Evolutionary conservation across 2,113 vertebrate species (phyloP).

Genomic region (Mionectes macconnelli): DNA sequence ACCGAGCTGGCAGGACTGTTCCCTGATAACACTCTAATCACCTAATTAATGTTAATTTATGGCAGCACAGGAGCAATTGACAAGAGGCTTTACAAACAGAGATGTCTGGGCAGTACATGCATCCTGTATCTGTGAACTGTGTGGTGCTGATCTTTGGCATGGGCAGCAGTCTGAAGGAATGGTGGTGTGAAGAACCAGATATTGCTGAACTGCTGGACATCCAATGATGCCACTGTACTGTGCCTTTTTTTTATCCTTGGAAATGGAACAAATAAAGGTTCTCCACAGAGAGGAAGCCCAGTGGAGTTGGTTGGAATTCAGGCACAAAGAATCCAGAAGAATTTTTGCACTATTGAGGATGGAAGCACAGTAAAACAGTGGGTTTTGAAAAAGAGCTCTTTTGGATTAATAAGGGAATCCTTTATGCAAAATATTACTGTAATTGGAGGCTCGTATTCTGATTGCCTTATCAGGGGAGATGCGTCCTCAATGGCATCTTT

Average conservation of each 20-base stretch:
- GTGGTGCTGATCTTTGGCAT: not conserved
- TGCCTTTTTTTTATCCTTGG: not conserved
- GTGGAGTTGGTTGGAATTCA: not conserved
- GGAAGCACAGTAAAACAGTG: not conserved
- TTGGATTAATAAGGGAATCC: not conserved
- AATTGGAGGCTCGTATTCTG: conserved; percentile 52
- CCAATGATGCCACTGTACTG: not conserved
- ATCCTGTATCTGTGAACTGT: not conserved
- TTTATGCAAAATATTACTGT: conserved; percentile 7
- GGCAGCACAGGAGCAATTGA: not conserved
- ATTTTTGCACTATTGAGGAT: not conserved
- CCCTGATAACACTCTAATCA: not conserved
- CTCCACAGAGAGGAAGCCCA: not conserved
- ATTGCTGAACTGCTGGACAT: not conserved
- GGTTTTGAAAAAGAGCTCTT: not conserved
- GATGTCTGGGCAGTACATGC: not conserved
- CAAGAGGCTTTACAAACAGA: not conserved
- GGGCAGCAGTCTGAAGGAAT: not conserved
- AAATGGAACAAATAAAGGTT: not conserved
- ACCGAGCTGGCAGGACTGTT: not conserved
- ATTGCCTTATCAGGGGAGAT: conserved; percentile 32
- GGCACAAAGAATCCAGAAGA: not conserved
- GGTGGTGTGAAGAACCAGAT: not conserved
- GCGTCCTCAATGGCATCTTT: conserved; percentile 8
- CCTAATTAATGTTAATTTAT: not conserved